Base-by-base conservation (phyloP, 2,797 vertebrate genomes). In the Rachycentron canadum region DNA sequence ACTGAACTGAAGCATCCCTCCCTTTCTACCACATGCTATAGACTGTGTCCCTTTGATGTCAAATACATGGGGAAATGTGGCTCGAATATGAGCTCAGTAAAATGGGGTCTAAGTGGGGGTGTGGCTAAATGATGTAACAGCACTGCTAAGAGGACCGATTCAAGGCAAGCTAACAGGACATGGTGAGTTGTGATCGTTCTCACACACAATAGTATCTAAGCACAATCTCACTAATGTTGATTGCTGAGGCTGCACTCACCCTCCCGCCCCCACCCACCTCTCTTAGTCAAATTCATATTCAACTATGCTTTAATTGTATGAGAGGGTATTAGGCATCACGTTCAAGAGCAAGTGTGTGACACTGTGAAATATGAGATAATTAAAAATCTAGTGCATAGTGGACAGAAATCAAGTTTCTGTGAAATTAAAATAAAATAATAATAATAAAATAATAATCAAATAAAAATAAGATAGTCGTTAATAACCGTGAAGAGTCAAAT, bases 21-120 rank as follows among this genome's bases (percentile, higher is more conserved):
- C 71, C 64, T 89, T 79, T 78, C 78, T 75, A 69, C 69, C 73
- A 61, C 69, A 86, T 36, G 53, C 69, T 71, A 73, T 56, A 82
- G 75, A 67, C 64, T 38, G 45, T 9, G 21, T 83, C 80, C 53
- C 83, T 92, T 85, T 93, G 91, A 93, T 86, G 89, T 87, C 61
- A 81, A 75, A 82, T 58, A 65, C 70, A 84, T 59, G 73, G 78
- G 52, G 69, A 73, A 76, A 74, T 78, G 67, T 69, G 79, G 66
- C 62, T 82, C 78, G 75, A 83, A 80, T 38, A 78, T 73, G 77
- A 83, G 84, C 79, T 79, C 73, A 59, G 78, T 68, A 82, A 90
- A 90, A 89, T 79, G 67, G 84, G 86, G 83, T 88, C 76, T 79
- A 40, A 65, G 58, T 9, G 79, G 77, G 79, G 75, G 78, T 7